Base-by-base conservation (phyloP, 92 coral and sea anemone species). In the Heliopora coerulea region DNA sequence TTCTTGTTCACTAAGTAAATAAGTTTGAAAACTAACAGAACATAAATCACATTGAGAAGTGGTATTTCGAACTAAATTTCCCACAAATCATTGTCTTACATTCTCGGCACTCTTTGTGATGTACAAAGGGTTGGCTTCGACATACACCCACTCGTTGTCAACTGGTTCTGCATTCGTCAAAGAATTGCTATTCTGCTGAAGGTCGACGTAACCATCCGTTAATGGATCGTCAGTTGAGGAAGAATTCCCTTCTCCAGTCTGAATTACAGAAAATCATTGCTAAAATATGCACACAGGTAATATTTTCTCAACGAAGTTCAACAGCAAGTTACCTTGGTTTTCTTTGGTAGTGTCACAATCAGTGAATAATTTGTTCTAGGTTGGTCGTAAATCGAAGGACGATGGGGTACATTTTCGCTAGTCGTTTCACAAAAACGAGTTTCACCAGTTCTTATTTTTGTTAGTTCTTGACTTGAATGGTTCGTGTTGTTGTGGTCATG, bases 101-200 rank as follows among this genome's bases (percentile, higher is more conserved):
- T 56, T 23, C 23, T 3, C 2, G 23, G 29, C 61, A 28, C 30
- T 28, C 6, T 3, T 35, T 3, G 62, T 28, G 34, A 19, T 57
- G 33, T 69, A 69, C 23, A 69, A 37, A 17, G 76, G 76, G 28
- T 69, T 69, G 0, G 62, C 60, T 49, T 69, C 76, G 12, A 69
- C 76, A 30, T 49, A 69, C 32, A 49, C 76, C n/a, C 31, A 6
- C 27, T 69, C 76, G 18, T 69, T 69, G 76, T 69, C 76, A n/a
- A 37, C 33, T 31, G 76, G 48, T 34, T 69, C 62, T 14, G 76
- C 62, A 57, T 31, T 23, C 26, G 30, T 50, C 6, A 69, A 23
- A 4, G 76, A 62, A 31, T 69, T 62, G 48, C 52, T 3, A 15
- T 49, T 48, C 1, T 62, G 60, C 25, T 69, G 62, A 17, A 69